These are phyloP conservation scores for Vireo altiloquus DNA, from an alignment of 2,113 vertebrate genomes.

Conservation along the genomic window DNA sequence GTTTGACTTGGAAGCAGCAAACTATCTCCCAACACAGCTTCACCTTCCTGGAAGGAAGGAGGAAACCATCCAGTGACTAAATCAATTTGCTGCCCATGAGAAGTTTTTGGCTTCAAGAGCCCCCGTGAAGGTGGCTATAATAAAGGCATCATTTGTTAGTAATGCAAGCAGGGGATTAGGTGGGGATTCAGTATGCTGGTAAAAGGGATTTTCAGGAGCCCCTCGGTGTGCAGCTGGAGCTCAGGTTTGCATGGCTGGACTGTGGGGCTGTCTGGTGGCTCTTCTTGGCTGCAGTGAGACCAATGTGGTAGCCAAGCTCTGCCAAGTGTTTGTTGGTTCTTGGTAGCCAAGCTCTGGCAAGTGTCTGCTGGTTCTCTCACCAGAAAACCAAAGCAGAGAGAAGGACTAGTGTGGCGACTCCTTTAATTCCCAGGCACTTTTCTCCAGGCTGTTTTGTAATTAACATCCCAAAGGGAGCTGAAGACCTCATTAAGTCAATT, in stretches of 20 bases:
- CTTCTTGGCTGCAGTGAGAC: background rate
- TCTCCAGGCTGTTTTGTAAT: constrained; percentile 32
- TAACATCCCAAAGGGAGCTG: constrained; percentile 46
- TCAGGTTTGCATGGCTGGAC: background rate
- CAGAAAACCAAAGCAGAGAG: background rate
- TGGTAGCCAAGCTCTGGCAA: background rate
- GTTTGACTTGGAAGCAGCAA: background rate
- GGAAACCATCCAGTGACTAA: background rate
- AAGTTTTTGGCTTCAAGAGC: constrained; percentile 17
- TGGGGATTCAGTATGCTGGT: background rate
- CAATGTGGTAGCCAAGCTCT: background rate
- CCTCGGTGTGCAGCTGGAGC: background rate
- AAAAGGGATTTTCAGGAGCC: background rate
- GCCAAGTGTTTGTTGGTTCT: background rate
- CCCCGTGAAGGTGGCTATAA: background rate
- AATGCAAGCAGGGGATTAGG: background rate
- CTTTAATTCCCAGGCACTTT: constrained; percentile 12
- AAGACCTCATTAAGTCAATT: constrained; percentile 27
- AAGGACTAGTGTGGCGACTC: background rate
- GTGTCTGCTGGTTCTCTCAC: background rate
- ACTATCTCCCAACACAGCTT: background rate
- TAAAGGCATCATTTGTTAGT: background rate
- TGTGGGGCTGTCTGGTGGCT: background rate
- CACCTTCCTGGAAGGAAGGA: constrained; percentile 37
- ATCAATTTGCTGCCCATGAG: constrained; percentile 8